phyloP scores from a whole-genome alignment of 1,140 invertebrate genomes.

The Neodiprion fabricii region DNA sequence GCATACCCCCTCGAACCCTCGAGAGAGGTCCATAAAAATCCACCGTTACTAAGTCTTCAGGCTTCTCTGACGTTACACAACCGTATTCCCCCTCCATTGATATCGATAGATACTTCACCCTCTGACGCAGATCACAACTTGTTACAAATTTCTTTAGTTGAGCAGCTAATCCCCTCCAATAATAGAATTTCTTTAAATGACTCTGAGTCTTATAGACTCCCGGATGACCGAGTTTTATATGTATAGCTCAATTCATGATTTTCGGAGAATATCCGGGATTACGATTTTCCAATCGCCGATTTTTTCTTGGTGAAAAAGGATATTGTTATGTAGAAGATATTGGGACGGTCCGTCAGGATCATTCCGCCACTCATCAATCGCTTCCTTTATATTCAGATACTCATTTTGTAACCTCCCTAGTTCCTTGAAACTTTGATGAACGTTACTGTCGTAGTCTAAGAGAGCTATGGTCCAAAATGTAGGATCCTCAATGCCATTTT shows the following conservation, averaged over 20 bases:
- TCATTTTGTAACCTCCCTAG: no score
- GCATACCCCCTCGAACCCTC: slow-evolving; percentile 15
- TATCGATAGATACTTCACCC: slow-evolving; percentile 24
- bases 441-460: no score
- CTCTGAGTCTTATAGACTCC: slow-evolving; percentile 24
- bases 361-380: background rate
- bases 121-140: slow-evolving; percentile 27
- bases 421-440: no score
- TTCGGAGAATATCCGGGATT: background rate
- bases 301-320: background rate
- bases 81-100: slow-evolving; percentile 20
- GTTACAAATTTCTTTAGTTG: background rate
- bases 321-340: background rate
- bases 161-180: slow-evolving; percentile 21
- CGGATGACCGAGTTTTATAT: slow-evolving; percentile 24
- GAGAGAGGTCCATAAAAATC: slow-evolving; percentile 33
- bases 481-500: no score
- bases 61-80: background rate
- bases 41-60: slow-evolving; percentile 5
- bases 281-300: background rate
- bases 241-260: background rate
- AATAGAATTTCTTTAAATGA: slow-evolving; percentile 23
- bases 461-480: no score
- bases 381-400: no score
- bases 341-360: background rate